Evolutionary conservation across 2,888 invertebrate species (phyloP).

Genomic region (Dione juno): DNA sequence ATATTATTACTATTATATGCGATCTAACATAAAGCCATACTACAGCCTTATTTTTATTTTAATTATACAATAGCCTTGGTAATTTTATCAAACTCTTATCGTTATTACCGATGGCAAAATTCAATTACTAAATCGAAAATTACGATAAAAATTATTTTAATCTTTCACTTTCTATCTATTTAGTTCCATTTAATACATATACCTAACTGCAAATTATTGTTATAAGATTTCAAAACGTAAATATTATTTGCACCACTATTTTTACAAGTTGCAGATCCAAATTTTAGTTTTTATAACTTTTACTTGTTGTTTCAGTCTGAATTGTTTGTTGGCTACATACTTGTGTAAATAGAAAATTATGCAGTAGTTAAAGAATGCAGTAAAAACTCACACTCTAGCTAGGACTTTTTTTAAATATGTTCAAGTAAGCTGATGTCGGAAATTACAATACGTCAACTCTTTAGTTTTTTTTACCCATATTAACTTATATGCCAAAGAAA

Average conservation of each 20-base stretch:
- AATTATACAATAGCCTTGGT: not conserved
- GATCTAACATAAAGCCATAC: not conserved
- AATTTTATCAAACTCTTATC: slow-evolving; percentile 2
- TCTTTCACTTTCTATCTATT: too few species aligned
- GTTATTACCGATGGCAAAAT: not conserved
- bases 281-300: slow-evolving; percentile 7
- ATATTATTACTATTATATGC: not conserved
- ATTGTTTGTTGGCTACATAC: not conserved
- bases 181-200: too few species aligned
- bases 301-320: not conserved
- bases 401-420: too few species aligned
- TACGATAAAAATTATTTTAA: not conserved
- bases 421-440: too few species aligned
- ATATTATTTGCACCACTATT: not conserved
- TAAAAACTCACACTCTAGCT: not conserved
- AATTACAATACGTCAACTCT: too few species aligned
- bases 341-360: slow-evolving; percentile 3
- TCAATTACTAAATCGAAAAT: not conserved
- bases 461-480: too few species aligned
- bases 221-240: not conserved
- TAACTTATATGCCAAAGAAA: too few species aligned
- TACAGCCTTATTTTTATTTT: slow-evolving; percentile 6
- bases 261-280: not conserved
- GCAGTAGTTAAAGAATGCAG: not conserved
- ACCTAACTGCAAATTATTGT: not conserved